A percentile compares a stretch with the other conserved stretches of the same genome.
Conservation (phyloP, 2,797 vertebrate genomes). For the Rousettus madagascariensis region DNA sequence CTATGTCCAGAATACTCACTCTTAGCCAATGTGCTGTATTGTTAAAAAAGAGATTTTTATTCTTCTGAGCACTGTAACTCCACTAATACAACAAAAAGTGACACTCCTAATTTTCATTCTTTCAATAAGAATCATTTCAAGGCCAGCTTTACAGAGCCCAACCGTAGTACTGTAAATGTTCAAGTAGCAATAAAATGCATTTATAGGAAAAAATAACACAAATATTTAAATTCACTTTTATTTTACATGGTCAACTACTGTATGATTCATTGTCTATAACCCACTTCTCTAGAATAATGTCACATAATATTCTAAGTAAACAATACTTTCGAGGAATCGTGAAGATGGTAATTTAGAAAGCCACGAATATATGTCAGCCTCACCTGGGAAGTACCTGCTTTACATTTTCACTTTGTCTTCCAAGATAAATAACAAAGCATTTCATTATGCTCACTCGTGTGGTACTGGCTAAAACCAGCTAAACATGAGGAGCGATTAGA, state of each 20-base stretch:
- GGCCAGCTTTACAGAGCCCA: neutral
- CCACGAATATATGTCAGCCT: neutral
- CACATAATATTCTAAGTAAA: neutral
- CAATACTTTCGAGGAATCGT: slow-evolving; percentile 44
- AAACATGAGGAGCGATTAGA: neutral
- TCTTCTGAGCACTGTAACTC: neutral
- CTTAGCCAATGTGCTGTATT: neutral
- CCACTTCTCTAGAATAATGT: neutral
- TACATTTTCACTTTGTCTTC: slow-evolving; percentile 37
- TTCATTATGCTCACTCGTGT: neutral
- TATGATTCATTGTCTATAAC: neutral
- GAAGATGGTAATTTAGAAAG: slow-evolving; percentile 66
- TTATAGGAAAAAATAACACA: neutral
- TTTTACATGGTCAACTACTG: neutral
- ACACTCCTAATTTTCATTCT: neutral
- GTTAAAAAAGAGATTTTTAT: neutral
- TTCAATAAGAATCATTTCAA: slow-evolving; percentile 29
- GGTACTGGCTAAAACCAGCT: neutral
- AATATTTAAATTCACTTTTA: neutral
- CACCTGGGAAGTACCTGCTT: neutral
- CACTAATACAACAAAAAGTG: neutral
- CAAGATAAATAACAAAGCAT: neutral
- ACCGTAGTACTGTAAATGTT: neutral
- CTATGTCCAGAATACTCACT: neutral
- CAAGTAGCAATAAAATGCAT: neutral